Base-by-base conservation (phyloP, 2,797 vertebrate species). In the Cyprinodon diabolis region DNA sequence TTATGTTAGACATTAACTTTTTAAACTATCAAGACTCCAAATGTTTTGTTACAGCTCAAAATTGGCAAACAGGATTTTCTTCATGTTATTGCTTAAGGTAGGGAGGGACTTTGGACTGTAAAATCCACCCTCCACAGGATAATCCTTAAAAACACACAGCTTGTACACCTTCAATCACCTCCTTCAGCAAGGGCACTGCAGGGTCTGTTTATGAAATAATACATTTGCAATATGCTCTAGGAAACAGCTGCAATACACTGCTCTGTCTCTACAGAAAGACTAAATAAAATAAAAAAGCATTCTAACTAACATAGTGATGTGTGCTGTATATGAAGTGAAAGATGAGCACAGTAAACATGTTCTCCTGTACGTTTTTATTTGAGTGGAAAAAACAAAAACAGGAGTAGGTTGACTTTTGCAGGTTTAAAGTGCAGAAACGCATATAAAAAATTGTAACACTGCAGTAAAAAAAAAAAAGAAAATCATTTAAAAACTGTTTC, bases 361-460 rank as follows among this genome's bases (percentile, higher is more conserved):
- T 86, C 65, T 75, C 69, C 71, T 86, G 75, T 75, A 77, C 80
- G 77, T 70, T 87, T 90, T 92, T 78, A 89, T 90, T 88, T 83
- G 65, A 80, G 72, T 86, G 67, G 74, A 81, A 86, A 82, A 83
- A 81, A 79, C 17, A 82, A 79, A 74, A 72, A 79, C 37, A 86
- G 79, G 75, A 84, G 79, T 71, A 48, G 75, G 19, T 21, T 63
- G 78, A 77, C 84, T 71, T n/a, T 63, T 62, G 21, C 52, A 68
- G 69, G 77, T 80, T 78, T 91, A 92, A 93, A 93, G 91, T 92
- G 92, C 90, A 86, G 54, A 45, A 66, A 45, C 37, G 75, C 56
- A 83, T 62, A 78, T 71, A 40, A 66, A 74, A 62, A 68, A 76
- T 15, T 25, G 4, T 7, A 55, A 77, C 21, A 71, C 80, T 60